Percentiles rank a stretch among this genome's conserved stretches.
Conservation (phyloP, 2,888 invertebrate species). For the Poecilus cupreus region DNA sequence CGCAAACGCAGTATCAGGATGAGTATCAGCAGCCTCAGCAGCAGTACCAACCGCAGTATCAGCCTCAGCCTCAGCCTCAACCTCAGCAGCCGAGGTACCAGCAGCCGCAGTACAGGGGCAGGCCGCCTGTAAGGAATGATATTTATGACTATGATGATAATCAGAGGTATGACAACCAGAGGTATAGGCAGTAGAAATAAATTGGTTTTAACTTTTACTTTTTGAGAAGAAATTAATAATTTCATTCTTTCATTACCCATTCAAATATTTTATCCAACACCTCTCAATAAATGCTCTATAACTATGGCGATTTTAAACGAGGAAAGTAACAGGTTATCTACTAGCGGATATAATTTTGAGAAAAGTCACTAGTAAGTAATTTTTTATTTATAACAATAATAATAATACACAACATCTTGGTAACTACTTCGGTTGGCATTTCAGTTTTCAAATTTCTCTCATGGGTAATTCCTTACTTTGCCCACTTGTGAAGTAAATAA, state of each 20-base stretch:
- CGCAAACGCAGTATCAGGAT: slow-evolving; percentile 55
- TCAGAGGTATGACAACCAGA: slow-evolving; percentile 11
- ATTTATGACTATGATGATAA: slow-evolving; percentile 44
- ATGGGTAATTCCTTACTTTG: no score
- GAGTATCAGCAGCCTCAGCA: slow-evolving; percentile 59
- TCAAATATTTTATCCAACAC: not conserved
- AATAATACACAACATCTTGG: no score
- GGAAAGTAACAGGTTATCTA: no score
- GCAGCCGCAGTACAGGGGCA: slow-evolving; percentile 45
- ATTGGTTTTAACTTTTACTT: not conserved
- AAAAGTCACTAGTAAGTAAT: no score
- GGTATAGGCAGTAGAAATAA: slow-evolving; percentile 16
- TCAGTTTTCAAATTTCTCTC: no score
- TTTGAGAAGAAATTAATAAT: not conserved
- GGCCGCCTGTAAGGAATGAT: slow-evolving; percentile 32
- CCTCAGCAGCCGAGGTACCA: slow-evolving; percentile 59
- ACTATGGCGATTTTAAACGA: no score
- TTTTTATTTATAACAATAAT: no score
- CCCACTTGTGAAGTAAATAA: no score
- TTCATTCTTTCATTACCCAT: not conserved
- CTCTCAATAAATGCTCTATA: no score
- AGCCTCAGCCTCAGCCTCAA: slow-evolving; percentile 62
- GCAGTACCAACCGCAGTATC: slow-evolving; percentile 42
- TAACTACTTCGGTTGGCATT: no score
- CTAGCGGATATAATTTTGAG: no score